phyloP scores from a whole-genome alignment of 2,113 vertebrate genomes.

The Pyrgilauda ruficollis region DNA sequence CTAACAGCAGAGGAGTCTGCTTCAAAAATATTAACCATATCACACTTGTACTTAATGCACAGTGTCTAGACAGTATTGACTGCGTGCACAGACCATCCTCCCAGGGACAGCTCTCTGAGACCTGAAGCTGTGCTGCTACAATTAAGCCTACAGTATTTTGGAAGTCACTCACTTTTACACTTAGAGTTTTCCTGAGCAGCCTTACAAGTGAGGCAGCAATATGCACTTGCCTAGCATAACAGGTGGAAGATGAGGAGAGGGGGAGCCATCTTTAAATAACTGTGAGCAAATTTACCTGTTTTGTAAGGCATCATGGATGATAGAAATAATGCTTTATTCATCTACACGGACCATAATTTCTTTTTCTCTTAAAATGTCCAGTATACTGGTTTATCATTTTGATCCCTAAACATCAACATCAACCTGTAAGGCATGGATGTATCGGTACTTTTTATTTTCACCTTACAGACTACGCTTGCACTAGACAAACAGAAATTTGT shows the following conservation, averaged over 20 bases:
- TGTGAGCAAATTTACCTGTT: background rate
- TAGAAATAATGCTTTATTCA: background rate
- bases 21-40: background rate
- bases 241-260: background rate
- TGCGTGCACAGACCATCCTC: background rate
- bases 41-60: background rate
- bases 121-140: background rate
- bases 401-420: background rate
- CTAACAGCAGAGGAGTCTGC: background rate
- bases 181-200: background rate
- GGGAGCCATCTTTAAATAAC: background rate
- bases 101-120: background rate
- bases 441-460: background rate
- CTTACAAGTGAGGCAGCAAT: fast-evolving
- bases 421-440: background rate
- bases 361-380: background rate
- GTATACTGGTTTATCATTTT: background rate
- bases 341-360: background rate
- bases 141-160: background rate
- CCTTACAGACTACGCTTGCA: background rate
- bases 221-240: background rate
- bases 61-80: background rate
- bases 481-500: background rate
- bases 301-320: background rate
- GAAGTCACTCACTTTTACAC: background rate